phyloP scores from a whole-genome alignment of 2,113 vertebrate species.

The Gila orcuttii region DNA sequence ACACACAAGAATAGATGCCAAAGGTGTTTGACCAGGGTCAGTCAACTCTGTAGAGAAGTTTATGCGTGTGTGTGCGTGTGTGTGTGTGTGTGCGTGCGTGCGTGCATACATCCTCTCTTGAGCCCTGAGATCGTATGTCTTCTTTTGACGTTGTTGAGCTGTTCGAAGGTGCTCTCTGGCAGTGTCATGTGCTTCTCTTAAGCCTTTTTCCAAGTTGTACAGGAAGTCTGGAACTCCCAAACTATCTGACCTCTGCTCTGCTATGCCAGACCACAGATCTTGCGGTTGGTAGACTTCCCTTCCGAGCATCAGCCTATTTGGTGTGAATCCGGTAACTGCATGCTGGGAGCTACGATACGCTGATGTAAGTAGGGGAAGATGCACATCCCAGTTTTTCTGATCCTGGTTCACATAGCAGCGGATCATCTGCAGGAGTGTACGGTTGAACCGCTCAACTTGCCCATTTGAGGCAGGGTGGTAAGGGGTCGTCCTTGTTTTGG shows the following conservation, averaged over 20 bases:
- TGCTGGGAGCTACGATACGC: slow-evolving; percentile 7
- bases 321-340: slow-evolving; percentile 26
- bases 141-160: slow-evolving; percentile 26
- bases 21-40: not conserved
- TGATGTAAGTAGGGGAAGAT: not conserved
- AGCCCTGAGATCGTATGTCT: slow-evolving; percentile 1
- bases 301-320: slow-evolving; percentile 34
- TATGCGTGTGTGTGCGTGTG: not conserved
- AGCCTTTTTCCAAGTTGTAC: not conserved
- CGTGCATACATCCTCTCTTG: slow-evolving; percentile 1
- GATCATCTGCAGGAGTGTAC: slow-evolving; percentile 2
- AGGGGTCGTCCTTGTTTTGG: slow-evolving; percentile 5
- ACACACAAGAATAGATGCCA: not conserved
- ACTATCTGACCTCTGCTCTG: not conserved
- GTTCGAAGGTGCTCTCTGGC: not conserved
- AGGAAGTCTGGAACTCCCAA: not conserved
- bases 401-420: slow-evolving; percentile 31
- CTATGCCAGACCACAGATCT: not conserved
- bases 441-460: not conserved
- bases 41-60: not conserved
- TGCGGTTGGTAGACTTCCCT: slow-evolving; percentile 30
- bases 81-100: not conserved
- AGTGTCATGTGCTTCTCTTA: not conserved
- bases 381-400: slow-evolving; percentile 39
- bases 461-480: slow-evolving; percentile 17